Evolutionary conservation across 2,888 invertebrate species (phyloP).

Genomic region (Noctua janthe): DNA sequence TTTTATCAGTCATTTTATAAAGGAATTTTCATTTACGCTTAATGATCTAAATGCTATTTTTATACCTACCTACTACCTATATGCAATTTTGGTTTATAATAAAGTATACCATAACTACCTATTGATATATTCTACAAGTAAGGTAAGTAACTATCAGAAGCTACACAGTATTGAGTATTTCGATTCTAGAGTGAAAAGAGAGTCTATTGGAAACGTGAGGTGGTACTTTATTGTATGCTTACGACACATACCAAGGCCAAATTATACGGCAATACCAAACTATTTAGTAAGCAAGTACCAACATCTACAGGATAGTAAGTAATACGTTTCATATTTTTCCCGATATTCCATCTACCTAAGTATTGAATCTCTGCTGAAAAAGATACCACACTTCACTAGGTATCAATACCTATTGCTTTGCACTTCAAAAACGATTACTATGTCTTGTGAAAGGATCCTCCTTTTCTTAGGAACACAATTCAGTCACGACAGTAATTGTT

Average conservation of each 20-base stretch:
- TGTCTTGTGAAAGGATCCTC: neutral
- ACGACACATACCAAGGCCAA: neutral
- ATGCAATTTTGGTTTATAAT: neutral
- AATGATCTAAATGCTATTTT: neutral
- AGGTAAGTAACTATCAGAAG: neutral
- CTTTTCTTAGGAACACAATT: neutral
- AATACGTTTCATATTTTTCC: neutral
- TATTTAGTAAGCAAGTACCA: neutral
- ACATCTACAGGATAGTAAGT: neutral
- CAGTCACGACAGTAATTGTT: neutral
- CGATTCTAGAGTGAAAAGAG: conserved; percentile 11
- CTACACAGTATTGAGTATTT: neutral
- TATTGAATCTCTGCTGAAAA: neutral
- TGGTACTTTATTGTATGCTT: neutral
- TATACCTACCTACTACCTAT: neutral
- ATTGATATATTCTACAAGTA: neutral
- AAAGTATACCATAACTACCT: neutral
- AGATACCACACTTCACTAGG: neutral
- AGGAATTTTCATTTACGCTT: neutral
- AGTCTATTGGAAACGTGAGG: neutral
- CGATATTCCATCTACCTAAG: neutral
- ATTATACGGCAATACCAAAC: neutral
- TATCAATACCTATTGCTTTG: neutral
- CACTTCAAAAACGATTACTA: neutral
- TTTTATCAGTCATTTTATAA: neutral